These are phyloP conservation scores for Corythaixoides concolor DNA, from an alignment of 2,113 vertebrate species.

Conservation along the genomic window DNA sequence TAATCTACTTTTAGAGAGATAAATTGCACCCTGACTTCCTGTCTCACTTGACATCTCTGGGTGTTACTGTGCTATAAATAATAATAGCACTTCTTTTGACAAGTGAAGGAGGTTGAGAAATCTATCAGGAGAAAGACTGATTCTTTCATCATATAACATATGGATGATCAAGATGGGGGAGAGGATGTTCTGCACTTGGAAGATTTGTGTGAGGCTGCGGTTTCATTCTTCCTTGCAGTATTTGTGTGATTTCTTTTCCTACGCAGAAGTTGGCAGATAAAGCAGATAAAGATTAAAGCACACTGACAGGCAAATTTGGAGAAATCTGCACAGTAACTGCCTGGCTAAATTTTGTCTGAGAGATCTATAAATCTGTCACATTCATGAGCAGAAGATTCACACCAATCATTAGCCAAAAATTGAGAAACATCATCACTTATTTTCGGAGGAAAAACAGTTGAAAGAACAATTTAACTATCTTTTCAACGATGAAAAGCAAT, in stretches of 20 bases:
- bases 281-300: background rate
- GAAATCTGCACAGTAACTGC: slow-evolving; percentile 10
- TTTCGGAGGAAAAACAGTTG: background rate
- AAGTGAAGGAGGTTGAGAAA: background rate
- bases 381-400: background rate
- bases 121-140: background rate
- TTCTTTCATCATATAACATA: background rate
- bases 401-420: slow-evolving; percentile 10
- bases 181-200: background rate
- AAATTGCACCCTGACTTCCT: background rate
- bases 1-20: background rate
- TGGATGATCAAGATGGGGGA: background rate
- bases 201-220: background rate
- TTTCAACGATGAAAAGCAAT: background rate
- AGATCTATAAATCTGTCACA: background rate
- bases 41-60: background rate
- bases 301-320: background rate
- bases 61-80: slow-evolving; percentile 2
- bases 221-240: background rate
- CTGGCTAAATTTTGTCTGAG: background rate
- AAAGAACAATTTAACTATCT: background rate
- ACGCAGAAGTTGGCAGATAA: background rate
- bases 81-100: background rate
- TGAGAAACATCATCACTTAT: background rate
- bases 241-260: background rate